Evolutionary conservation across 1,140 invertebrate species (phyloP).

Genomic region (Trachymyrmex septentrionalis): DNA sequence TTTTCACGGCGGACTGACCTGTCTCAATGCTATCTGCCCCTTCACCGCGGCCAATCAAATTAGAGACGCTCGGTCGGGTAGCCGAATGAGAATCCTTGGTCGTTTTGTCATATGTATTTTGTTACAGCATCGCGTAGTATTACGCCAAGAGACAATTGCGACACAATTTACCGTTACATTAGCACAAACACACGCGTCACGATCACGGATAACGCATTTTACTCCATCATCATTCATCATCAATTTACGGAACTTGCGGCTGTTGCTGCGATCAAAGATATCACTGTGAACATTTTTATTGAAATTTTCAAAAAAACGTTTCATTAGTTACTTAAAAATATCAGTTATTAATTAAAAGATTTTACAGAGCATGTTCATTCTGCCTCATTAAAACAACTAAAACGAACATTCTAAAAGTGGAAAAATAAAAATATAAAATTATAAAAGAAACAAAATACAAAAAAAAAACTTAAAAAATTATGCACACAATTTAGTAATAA

Average conservation of each 20-base stretch:
- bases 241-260: not conserved
- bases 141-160: constrained; percentile 24
- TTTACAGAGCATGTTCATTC: not conserved
- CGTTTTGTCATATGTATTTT: constrained; percentile 70
- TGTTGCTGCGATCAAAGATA: not conserved
- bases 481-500: no score
- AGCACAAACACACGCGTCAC: not conserved
- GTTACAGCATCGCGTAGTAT: constrained; percentile 31
- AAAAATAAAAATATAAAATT: not conserved
- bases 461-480: not conserved
- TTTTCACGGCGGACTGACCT: constrained; percentile 78
- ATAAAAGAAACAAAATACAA: not conserved
- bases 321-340: not conserved
- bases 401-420: not conserved
- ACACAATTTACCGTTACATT: constrained; percentile 34
- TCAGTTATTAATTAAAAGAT: not conserved
- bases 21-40: constrained; percentile 76
- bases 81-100: constrained; percentile 78
- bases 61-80: constrained; percentile 74
- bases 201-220: constrained; percentile 35
- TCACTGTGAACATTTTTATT: not conserved
- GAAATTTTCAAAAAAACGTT: not conserved
- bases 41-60: constrained; percentile 72
- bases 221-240: constrained; percentile 39
- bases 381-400: not conserved